phyloP scores from a whole-genome alignment of 2,888 invertebrate genomes.

The Helleia helle region DNA sequence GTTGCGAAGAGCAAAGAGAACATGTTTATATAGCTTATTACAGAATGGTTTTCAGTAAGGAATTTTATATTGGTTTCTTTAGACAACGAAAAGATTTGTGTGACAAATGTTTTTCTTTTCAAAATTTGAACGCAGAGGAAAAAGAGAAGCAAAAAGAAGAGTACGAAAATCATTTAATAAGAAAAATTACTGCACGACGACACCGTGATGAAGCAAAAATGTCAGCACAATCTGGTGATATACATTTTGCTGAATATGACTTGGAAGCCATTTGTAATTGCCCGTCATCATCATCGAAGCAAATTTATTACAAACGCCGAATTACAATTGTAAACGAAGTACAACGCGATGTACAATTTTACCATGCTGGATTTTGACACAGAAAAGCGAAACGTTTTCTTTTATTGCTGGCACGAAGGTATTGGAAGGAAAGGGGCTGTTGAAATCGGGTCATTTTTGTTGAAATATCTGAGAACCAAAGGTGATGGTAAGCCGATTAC shows the following conservation, averaged over 20 bases:
- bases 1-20: too few species aligned
- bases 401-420: constrained; percentile 20
- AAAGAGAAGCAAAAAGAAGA: constrained; percentile 13
- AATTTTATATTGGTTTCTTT: constrained; percentile 19
- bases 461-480: constrained; percentile 18
- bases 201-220: constrained; percentile 18
- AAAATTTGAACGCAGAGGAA: constrained; percentile 15
- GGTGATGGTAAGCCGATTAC: constrained; percentile 6
- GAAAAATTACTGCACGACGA: constrained; percentile 15
- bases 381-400: constrained; percentile 15
- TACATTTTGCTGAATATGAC: constrained; percentile 18
- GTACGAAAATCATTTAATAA: constrained; percentile 8
- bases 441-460: constrained; percentile 17
- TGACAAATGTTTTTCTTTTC: constrained; percentile 16
- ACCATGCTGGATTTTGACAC: constrained; percentile 16
- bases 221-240: constrained; percentile 15
- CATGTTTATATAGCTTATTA: constrained; percentile 14
- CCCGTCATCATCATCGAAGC: constrained; percentile 15
- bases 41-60: constrained; percentile 15
- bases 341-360: constrained; percentile 14
- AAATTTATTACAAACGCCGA: constrained; percentile 15
- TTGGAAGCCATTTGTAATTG: constrained; percentile 17
- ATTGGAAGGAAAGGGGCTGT: constrained; percentile 15
- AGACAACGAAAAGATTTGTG: constrained; percentile 17
- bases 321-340: not conserved